Evolutionary conservation across 2,888 invertebrate species (phyloP).

Genomic region (Rotaria socialis): DNA sequence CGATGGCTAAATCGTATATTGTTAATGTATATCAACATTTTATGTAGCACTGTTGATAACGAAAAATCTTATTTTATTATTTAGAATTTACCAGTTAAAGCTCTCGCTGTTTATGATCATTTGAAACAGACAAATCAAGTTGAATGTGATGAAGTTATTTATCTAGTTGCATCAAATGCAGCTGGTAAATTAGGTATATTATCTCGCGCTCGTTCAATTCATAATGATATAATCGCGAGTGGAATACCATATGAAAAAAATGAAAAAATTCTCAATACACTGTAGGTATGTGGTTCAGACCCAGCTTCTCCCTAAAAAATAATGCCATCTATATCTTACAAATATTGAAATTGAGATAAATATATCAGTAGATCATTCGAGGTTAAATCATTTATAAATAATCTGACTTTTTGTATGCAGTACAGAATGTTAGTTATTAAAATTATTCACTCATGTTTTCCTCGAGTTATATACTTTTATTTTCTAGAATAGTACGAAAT

Average conservation of each 20-base stretch:
- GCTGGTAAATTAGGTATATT: conserved; percentile 3
- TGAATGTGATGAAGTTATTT: not conserved
- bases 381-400: too few relatives aligned
- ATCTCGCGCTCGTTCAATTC: conserved; percentile 11
- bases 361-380: too few relatives aligned
- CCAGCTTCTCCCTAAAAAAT: too few relatives aligned
- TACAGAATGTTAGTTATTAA: too few relatives aligned
- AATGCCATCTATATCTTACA: too few relatives aligned
- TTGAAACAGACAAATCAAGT: not conserved
- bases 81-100: not conserved
- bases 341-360: too few relatives aligned
- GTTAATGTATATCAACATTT: not conserved
- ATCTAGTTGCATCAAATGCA: not conserved
- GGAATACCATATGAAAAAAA: not conserved
- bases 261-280: not conserved
- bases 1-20: not conserved
- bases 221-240: not conserved
- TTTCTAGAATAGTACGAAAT: too few relatives aligned
- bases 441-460: too few relatives aligned
- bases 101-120: not conserved
- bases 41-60: not conserved
- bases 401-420: too few relatives aligned
- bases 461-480: too few relatives aligned
- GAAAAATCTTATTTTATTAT: not conserved
- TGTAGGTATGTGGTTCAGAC: not conserved